A percentile compares a stretch with the other conserved stretches of the same genome.
These are phyloP conservation scores for Ectemnius lituratus DNA, from an alignment of 2,888 invertebrate species.

Conservation along the genomic window DNA sequence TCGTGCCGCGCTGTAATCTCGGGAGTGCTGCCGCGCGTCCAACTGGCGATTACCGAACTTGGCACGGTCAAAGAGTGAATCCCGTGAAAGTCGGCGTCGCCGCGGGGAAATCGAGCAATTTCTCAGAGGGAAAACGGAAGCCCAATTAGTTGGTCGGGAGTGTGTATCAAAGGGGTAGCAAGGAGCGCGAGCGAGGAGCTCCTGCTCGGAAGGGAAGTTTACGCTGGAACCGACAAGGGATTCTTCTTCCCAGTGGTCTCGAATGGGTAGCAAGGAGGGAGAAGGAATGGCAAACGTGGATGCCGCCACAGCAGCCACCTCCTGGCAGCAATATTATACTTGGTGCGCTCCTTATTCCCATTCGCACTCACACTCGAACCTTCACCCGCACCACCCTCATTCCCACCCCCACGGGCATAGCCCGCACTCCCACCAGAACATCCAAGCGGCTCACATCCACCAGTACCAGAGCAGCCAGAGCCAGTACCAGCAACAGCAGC, in stretches of 20 bases:
- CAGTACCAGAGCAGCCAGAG: conserved; percentile 56
- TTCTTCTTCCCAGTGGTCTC: conserved; percentile 28
- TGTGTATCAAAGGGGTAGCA: too few species aligned
- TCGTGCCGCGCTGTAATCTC: too few species aligned
- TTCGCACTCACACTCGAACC: conserved; percentile 59
- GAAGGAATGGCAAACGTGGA: conserved; percentile 64
- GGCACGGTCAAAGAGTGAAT: too few species aligned
- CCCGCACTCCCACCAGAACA: conserved; percentile 40
- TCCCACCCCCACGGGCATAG: conserved; percentile 56
- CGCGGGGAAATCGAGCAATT: too few species aligned
- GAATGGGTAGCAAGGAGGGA: conserved; percentile 67
- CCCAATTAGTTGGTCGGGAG: too few species aligned
- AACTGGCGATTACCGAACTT: too few species aligned
- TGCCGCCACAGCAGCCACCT: conserved; percentile 64
- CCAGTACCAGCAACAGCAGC: conserved; percentile 51
- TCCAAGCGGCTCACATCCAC: conserved; percentile 51
- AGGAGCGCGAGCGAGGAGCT: not conserved
- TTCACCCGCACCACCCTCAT: conserved; percentile 53
- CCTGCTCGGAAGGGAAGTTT: not conserved
- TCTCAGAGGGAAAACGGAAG: too few species aligned
- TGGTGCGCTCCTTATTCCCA: conserved; percentile 67
- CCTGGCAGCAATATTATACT: conserved; percentile 73
- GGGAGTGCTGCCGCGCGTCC: too few species aligned
- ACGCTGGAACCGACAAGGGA: conserved; percentile 30
- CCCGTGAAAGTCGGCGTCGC: too few species aligned